A percentile compares a stretch with the other conserved stretches of the same genome.
Conservation (phyloP, 2,888 invertebrate genomes). For the Pherbina coryleti region DNA sequence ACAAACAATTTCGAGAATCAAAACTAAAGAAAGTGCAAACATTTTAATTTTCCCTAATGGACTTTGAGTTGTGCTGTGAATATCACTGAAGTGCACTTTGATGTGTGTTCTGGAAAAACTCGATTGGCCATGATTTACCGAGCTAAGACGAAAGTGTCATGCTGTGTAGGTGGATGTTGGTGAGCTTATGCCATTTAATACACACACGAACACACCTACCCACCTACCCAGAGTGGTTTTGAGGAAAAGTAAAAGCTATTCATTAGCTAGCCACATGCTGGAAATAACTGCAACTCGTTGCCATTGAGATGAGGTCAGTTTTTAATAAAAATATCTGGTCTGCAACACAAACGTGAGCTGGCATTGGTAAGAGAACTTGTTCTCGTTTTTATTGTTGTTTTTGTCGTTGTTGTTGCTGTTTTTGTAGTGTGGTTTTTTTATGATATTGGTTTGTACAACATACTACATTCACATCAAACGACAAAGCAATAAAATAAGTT, state of each 20-base stretch:
- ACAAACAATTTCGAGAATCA: conserved; percentile 2
- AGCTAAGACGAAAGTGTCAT: background rate
- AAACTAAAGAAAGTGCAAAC: background rate
- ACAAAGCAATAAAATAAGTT: background rate
- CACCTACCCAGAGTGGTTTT: background rate
- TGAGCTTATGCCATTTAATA: background rate
- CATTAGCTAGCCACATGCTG: background rate
- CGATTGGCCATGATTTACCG: background rate
- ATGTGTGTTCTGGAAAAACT: background rate
- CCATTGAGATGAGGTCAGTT: background rate
- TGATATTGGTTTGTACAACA: background rate
- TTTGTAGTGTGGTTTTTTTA: no score
- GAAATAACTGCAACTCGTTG: background rate
- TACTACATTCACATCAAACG: background rate
- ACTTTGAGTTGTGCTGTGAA: background rate
- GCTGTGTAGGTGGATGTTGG: background rate
- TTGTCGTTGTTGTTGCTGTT: background rate
- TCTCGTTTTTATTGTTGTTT: no score
- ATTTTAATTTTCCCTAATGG: conserved; percentile 14
- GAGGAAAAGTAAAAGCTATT: background rate
- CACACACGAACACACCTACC: background rate
- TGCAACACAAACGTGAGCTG: no score
- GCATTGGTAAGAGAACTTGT: no score
- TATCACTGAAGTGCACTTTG: no score
- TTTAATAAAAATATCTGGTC: no score